Evolutionary conservation across 2,113 vertebrate species (phyloP).

Genomic region (Cyanoramphus novaezelandiae): DNA sequence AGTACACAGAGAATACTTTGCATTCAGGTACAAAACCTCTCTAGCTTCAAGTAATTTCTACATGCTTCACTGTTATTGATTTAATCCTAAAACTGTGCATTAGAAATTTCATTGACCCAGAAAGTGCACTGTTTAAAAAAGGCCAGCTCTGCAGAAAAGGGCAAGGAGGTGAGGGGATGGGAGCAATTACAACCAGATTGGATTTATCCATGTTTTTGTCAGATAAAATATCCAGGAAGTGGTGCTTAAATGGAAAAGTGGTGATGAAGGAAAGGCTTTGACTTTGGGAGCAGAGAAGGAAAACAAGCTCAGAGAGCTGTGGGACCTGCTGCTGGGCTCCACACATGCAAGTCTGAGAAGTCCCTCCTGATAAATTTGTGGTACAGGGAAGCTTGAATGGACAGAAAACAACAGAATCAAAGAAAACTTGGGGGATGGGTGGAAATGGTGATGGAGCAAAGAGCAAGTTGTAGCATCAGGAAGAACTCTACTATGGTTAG

Average conservation of each 20-base stretch:
- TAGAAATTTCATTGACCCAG: neutral
- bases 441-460: neutral
- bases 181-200: neutral
- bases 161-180: neutral
- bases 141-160: neutral
- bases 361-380: neutral
- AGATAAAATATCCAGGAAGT: neutral
- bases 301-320: neutral
- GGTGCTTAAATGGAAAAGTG: accelerated
- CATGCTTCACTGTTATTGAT: neutral
- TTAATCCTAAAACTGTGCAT: neutral
- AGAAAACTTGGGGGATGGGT: neutral
- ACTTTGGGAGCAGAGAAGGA: neutral
- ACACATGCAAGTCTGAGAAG: accelerated
- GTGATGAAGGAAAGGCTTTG: neutral
- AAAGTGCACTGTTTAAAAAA: neutral
- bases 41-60: neutral
- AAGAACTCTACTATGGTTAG: neutral
- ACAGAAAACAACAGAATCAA: neutral
- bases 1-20: neutral
- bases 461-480: neutral
- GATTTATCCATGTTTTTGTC: neutral
- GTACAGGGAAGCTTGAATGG: no score
- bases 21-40: neutral
- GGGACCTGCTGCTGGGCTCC: neutral